Evolutionary conservation across 1,140 invertebrate genomes (phyloP), one percentile per base, ranked within the genome.

Genomic region (Eriosoma lanigerum): DNA sequence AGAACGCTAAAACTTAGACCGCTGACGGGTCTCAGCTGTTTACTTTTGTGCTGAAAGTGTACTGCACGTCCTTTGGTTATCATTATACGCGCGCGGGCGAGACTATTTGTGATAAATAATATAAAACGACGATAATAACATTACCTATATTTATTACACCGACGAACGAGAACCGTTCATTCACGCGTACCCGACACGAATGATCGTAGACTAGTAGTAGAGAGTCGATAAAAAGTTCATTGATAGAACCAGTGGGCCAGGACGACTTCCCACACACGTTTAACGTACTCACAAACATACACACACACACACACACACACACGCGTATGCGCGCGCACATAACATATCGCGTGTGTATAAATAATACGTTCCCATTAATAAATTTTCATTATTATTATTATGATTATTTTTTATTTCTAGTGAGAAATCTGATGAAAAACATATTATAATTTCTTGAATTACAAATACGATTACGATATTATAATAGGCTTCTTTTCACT

Each of bases 231-330:
- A 78, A 78, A 78, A 78, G 75, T 78, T 78, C 75, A 78, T 78
- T 78, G 75, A 78, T 56, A 62, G 75, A 78, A 78, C 75, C 75
- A 58, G 75, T 78, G 75, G 75, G 75, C 75, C 75, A 46, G 52
- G 75, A 78, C 75, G 56, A 60, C 75, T 78, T 78, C 75, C 75
- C 75, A 78, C 75, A 60, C 73, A 46, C 38, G 21, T 15, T 17
- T 29, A n/a, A 32, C 70, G 50, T 38, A 52, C 17, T 17, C 70
- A 0, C n/a, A n/a, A n/a, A n/a, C n/a, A n/a, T n/a, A n/a, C n/a
- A 21, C 66, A 3, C 4, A 60, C 56, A 24, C 52, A 8, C 64
- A 44, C 56, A n/a, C 38, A 46, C 21, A 17, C 32, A 44, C 5
- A 8, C n/a, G 24, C 21, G 38, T 13, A 48, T 21, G 21, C 38